phyloP scores from a whole-genome alignment of 2,888 invertebrate genomes.

The Brachyptera putata region DNA sequence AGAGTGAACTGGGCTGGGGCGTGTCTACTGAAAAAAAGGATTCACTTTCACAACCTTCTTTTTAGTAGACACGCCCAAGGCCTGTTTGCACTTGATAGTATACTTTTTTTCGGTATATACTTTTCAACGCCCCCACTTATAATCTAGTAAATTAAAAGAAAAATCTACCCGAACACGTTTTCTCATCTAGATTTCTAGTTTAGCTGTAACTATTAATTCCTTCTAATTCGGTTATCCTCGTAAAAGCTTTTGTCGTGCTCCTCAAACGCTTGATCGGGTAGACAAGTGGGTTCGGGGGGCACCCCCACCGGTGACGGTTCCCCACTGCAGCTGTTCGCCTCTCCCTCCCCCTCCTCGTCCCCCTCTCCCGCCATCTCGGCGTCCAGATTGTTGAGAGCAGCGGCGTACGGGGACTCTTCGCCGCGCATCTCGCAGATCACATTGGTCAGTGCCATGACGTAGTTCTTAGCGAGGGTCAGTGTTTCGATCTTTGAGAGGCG shows the following conservation, averaged over 20 bases:
- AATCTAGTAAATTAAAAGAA: no score
- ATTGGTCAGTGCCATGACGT: slow-evolving; percentile 76
- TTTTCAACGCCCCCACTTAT: no score
- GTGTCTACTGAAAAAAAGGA: no score
- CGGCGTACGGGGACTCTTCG: slow-evolving; percentile 62
- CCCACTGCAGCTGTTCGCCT: neutral
- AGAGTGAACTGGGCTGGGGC: no score
- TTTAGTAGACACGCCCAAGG: no score
- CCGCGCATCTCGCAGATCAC: slow-evolving; percentile 74
- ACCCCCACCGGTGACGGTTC: slow-evolving; percentile 19
- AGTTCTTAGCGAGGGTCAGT: slow-evolving; percentile 73
- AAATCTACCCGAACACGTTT: no score
- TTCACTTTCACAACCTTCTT: no score
- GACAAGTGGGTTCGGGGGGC: slow-evolving; percentile 12
- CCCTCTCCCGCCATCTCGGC: slow-evolving; percentile 6
- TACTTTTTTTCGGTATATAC: no score
- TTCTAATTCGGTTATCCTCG: neutral
- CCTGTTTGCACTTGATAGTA: no score
- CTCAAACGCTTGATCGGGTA: slow-evolving; percentile 20
- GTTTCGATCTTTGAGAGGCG: slow-evolving; percentile 77
- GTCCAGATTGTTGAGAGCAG: slow-evolving; percentile 30
- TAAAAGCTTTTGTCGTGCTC: slow-evolving; percentile 26
- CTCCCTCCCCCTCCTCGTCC: slow-evolving; percentile 1
- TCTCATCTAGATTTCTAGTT: no score
- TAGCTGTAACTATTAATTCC: no score